Evolutionary conservation across 2,113 vertebrate species (phyloP), one percentile per base, ranked within the genome.

Genomic region (Paramormyrops kingsleyae): DNA sequence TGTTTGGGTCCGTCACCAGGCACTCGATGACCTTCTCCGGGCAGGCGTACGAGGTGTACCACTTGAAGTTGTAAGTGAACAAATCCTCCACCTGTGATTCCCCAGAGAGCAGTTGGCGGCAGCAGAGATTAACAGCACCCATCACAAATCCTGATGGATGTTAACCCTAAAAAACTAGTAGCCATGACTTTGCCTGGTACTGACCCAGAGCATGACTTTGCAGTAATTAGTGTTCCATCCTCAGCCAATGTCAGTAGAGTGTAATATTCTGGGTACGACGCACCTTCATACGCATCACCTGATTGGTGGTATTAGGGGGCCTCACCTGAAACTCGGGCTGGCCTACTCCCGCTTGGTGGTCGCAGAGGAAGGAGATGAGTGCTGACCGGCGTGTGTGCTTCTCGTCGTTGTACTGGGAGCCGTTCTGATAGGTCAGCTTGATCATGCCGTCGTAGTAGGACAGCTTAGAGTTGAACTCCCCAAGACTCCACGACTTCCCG

Each of bases 41-140:
- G 93, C 99, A 99, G 8, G 97, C 98, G n/a, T 97, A 96, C 46
- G 97, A 97, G 1, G 98, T 99, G 74, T 99, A 98, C 98, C 98
- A 99, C 87, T 94, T 97, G 93, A 99, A 99, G 94, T 98, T 99
- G 90, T 99, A 99, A 0, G 98, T 97, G 83, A 96, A 96, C 0
- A 94, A 94, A 90, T 98, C 98, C 93, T 99, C 99, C 8, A 92
- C 87, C 98, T 99, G 91, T 9, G 80, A 80, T 53, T 24, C 74
- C n/a, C 66, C 70, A 86, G 47, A 24, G 66, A 87, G 21, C 27
- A 83, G 77, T 86, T 17, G 27, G n/a, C 0, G 84, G 84, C 7
- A n/a, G 5, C 19, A 27, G 19, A 4, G 44, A 84, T 84, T 13
- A 12, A 47, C 6, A 3, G 24, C 35, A 84, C 8, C 5, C 19